Percentiles rank a stretch among this genome's conserved stretches.
Conservation (phyloP, 2,888 invertebrate species). For the Drosophila testacea region DNA sequence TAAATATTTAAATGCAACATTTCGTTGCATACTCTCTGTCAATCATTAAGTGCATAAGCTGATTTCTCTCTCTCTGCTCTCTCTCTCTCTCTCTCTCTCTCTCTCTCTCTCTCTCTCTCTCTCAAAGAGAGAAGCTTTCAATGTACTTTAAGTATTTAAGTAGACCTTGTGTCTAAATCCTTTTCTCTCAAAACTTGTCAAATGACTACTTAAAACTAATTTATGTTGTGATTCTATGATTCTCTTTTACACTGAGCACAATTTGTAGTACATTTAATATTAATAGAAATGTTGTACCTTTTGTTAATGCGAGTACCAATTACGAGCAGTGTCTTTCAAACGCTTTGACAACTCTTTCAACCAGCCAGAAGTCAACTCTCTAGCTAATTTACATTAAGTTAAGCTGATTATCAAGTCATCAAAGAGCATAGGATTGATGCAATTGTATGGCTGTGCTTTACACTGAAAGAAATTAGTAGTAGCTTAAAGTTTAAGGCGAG, state of each 20-base stretch:
- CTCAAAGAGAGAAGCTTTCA: too few species aligned
- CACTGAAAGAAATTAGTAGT: neutral
- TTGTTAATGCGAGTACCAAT: neutral
- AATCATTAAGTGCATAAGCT: constrained; percentile 28
- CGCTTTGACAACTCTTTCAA: neutral
- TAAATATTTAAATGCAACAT: constrained; percentile 39
- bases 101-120: neutral
- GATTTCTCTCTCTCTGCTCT: constrained; percentile 12
- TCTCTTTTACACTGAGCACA: neutral
- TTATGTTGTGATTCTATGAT: constrained; percentile 2
- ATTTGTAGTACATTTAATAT: neutral
- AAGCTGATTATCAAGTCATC: neutral
- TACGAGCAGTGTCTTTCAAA: neutral
- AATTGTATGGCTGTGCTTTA: neutral
- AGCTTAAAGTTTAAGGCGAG: too few species aligned
- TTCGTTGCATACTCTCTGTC: constrained; percentile 3
- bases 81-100: neutral
- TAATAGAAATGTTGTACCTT: too few species aligned
- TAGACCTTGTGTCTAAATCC: neutral
- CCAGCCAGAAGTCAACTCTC: neutral
- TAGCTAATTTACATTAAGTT: constrained; percentile 1
- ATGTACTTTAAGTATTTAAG: constrained; percentile 7
- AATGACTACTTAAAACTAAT: constrained; percentile 7
- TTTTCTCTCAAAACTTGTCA: neutral
- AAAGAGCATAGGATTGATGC: neutral